Percentiles rank a stretch among this genome's conserved stretches.
Evolutionary conservation across 2,113 vertebrate species (phyloP).

Genomic region (Sisor rabdophorus): DNA sequence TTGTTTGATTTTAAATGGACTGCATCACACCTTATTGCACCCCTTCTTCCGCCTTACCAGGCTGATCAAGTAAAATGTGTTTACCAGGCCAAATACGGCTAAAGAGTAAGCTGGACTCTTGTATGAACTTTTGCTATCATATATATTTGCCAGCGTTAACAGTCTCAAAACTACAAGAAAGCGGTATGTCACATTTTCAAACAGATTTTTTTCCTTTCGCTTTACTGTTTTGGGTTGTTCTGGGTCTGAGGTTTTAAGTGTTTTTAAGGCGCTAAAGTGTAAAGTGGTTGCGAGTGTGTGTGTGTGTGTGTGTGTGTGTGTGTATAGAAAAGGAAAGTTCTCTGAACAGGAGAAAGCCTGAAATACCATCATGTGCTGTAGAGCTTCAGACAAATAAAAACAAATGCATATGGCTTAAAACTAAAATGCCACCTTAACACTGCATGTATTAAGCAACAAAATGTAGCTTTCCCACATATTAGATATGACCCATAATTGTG

Average conservation of each 20-base stretch:
- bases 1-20: constrained; percentile 55
- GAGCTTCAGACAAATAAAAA: background rate
- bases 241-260: constrained; percentile 32
- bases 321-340: background rate
- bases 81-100: constrained; percentile 79
- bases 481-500: too few relatives aligned
- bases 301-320: too few relatives aligned
- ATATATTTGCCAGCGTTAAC: constrained; percentile 88
- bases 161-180: constrained; percentile 91
- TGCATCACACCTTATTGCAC: constrained; percentile 54
- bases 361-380: background rate
- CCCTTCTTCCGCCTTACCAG: constrained; percentile 83
- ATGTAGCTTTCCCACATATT: too few relatives aligned
- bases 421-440: too few relatives aligned
- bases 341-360: background rate
- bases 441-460: too few relatives aligned
- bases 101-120: constrained; percentile 93
- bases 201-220: constrained; percentile 72
- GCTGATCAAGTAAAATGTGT: constrained; percentile 80
- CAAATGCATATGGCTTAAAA: too few relatives aligned
- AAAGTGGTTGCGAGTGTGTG: background rate
- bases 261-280: background rate
- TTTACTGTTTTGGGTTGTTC: constrained; percentile 60
- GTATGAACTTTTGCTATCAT: constrained; percentile 91
- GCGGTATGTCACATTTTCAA: constrained; percentile 94